phyloP scores from a whole-genome alignment of 2,888 invertebrate species.

The Microdon myrmicae region DNA sequence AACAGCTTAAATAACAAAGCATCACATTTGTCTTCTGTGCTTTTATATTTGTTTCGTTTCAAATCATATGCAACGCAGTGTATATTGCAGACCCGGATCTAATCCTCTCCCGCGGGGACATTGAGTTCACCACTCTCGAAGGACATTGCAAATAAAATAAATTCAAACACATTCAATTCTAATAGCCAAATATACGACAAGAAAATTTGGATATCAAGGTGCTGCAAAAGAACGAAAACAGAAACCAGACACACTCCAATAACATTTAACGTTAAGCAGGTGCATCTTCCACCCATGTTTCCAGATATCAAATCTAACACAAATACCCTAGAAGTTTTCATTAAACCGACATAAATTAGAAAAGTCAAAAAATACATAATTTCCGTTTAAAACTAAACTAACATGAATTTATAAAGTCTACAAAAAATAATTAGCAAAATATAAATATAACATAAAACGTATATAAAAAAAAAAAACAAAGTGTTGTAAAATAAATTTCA shows the following conservation, averaged over 20 bases:
- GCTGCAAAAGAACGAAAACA: too few species aligned
- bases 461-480: slow-evolving; percentile 9
- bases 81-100: slow-evolving; percentile 68
- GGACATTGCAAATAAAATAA: slow-evolving; percentile 54
- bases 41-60: slow-evolving; percentile 13
- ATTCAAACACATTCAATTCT: slow-evolving; percentile 54
- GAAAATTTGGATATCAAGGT: not conserved
- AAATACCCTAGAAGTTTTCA: slow-evolving; percentile 36
- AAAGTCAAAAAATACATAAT: slow-evolving; percentile 29
- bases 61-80: slow-evolving; percentile 62
- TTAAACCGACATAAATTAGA: slow-evolving; percentile 15
- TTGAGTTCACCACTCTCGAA: slow-evolving; percentile 67
- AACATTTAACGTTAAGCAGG: slow-evolving; percentile 27
- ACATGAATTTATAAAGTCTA: slow-evolving; percentile 24
- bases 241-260: too few species aligned
- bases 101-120: slow-evolving; percentile 67
- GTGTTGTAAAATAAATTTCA: too few species aligned
- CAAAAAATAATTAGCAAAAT: too few species aligned
- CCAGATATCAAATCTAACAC: slow-evolving; percentile 30
- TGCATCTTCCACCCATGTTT: slow-evolving; percentile 33
- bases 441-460: too few species aligned
- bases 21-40: not conserved
- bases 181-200: slow-evolving; percentile 56
- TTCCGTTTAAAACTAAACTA: slow-evolving; percentile 17
- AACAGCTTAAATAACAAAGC: not conserved